Evolutionary conservation across 2,797 vertebrate genomes (phyloP).

Genomic region (Acrocephalus scirpaceus): DNA sequence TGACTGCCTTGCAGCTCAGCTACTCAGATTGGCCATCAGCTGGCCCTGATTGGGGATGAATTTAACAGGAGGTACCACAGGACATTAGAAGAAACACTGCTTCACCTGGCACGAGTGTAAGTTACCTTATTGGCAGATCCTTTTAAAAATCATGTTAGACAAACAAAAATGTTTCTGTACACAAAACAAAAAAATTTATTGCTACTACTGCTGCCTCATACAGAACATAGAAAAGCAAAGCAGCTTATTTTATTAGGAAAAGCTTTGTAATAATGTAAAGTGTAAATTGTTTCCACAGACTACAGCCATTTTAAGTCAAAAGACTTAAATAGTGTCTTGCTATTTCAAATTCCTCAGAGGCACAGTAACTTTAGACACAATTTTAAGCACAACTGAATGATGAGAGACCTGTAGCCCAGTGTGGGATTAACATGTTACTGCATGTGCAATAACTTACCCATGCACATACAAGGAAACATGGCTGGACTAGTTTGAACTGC

Average conservation of each 20-base stretch:
- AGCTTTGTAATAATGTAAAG: not conserved
- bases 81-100: constrained; percentile 38
- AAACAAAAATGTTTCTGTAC: not conserved
- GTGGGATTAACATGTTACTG: not conserved
- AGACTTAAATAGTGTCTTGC: not conserved
- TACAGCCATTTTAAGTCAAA: not conserved
- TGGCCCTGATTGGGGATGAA: constrained; percentile 90
- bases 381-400: not conserved
- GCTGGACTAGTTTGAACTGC: not conserved
- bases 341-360: not conserved
- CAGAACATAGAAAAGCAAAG: not conserved
- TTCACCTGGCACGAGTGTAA: constrained; percentile 46
- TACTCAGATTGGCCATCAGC: constrained; percentile 79
- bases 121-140: not conserved
- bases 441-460: not conserved
- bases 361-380: not conserved
- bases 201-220: not conserved
- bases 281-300: not conserved
- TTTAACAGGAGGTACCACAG: constrained; percentile 70
- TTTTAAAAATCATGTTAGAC: not conserved
- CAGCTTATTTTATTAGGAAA: not conserved
- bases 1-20: constrained; percentile 58
- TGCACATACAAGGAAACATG: not conserved
- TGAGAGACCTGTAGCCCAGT: not conserved
- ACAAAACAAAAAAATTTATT: not conserved